Base-by-base conservation (phyloP, 2,888 invertebrate genomes). In the Bombyx huttoni region DNA sequence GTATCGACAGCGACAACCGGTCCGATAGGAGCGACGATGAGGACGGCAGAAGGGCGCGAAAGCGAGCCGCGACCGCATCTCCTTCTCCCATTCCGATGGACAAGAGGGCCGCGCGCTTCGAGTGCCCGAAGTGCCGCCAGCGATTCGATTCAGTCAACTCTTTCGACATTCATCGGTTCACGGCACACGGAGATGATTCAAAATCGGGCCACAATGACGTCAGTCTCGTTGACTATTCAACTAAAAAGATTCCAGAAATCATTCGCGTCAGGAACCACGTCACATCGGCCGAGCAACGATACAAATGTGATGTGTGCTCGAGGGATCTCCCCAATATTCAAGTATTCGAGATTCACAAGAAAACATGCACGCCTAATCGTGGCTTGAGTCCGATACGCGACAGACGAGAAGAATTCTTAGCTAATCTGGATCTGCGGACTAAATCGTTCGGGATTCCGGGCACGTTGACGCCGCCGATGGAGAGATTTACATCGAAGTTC, bases 191-290 rank as follows among this genome's bases (percentile, higher is more conserved):
- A 8, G 86, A 87, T 59, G 91, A 90, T 56, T 82, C 89, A 0
- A 90, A 92, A 48, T 79, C 91, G 1, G 93, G 93, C 13, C 94
- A 92, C 73, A 91, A 91, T 60, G 94, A 95, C 73, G 81, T 93
- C 52, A 91, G 92, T 2, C 94, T 93, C 70, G 91, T 94, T n/a
- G 95, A 95, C 68, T 96, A 95, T 70, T 92, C 95, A 0, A 92
- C 91, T 54, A 91, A 91, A 61, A 96, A 96, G 71, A 95, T 94
- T 68, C 92, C 95, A 0, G 90, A 94, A 52, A 94, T 96, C 58
- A 93, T 94, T 0, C 91, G 93, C 58, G 91, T 92, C 67, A 90
- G 92, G 54, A 78, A 70, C 51, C 40, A 40, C 40, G 40, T 40
- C 12, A 3, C 40, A 40, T 40, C 40, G 55, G 86, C 88, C 0